Evolutionary conservation across 2,888 invertebrate genomes (phyloP), one percentile per base, ranked within the genome.

Genomic region (Epistrophe eligans): DNA sequence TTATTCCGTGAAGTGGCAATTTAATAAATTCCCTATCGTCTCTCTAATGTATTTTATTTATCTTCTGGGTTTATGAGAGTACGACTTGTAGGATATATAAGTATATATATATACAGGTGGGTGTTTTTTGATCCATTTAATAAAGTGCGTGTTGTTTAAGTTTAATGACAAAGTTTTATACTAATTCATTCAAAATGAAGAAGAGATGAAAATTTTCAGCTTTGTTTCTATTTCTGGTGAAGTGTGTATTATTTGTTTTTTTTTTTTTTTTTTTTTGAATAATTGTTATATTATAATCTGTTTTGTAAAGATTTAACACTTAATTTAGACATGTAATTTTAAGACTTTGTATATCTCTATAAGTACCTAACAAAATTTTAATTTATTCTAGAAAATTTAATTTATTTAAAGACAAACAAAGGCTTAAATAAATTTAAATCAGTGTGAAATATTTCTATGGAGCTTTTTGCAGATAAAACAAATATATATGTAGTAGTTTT

Each of bases 1-100:
- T 81, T 73, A 19, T 60, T 70, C 35, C 19, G 15, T 60, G 32
- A 82, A 72, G 81, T 85, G 55, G 67, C 81, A 77, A 70, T 81
- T 85, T 81, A 70, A 84, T 80, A 80, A 80, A 72, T 60, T 72
- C 52, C 64, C 32, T 35, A 43, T 60, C 40, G 50, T 52, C 50
- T 38, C 35, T 38, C 35, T 43, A 32, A 48, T 15, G 15, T 35
- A 40, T 10, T 50, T 52, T 70, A 28, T 70, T n/a, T 62, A 60
- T 38, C 8, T 38, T 52, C 10, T 6, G 70, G 4, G 11, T 17
- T 19, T n/a, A 9, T 19, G 7, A 32, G 32, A 2, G 7, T 32
- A 32, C 24, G 24, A 24, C 24, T 24, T 24, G 24, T 24, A 24
- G 24, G 24, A 24, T 24, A 24, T 3, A 24, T 24, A 24, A 1